Conservation (phyloP, 1,140 invertebrate genomes). For the Rhagoletis zephyria region DNA sequence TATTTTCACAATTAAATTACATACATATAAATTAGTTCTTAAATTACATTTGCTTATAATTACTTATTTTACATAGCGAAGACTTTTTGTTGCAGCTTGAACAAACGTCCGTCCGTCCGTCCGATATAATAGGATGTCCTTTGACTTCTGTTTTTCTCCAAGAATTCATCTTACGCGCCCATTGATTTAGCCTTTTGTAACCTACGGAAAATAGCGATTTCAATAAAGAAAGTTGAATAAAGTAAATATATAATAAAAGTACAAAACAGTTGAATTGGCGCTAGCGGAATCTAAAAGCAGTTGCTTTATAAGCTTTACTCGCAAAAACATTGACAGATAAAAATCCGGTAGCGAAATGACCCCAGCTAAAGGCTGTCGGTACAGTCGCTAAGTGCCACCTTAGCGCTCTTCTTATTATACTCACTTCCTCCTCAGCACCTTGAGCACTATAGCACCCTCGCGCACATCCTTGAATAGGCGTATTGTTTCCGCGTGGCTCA, state of each 20-base stretch:
- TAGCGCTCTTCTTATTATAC: neutral
- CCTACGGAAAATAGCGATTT: constrained; percentile 55
- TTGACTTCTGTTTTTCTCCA: neutral
- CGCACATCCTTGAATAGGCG: constrained; percentile 91
- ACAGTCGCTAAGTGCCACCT: neutral
- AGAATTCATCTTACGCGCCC: constrained; percentile 61
- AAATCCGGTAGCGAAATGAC: neutral
- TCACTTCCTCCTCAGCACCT: constrained; percentile 83
- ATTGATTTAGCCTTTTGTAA: constrained; percentile 71
- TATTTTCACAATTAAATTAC: neutral
- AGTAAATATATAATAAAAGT: too few species aligned
- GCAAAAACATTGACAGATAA: too few species aligned
- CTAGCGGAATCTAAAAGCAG: neutral
- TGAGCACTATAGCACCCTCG: constrained; percentile 86
- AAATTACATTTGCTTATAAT: neutral
- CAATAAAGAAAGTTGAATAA: too few species aligned
- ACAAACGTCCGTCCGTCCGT: neutral
- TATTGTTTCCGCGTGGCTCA: constrained; percentile 91
- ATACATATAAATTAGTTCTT: neutral
- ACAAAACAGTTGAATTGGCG: neutral
- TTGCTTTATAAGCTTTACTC: too few species aligned
- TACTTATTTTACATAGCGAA: too few species aligned
- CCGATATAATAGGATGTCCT: too few species aligned
- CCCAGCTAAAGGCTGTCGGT: too few species aligned
- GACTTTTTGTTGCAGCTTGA: neutral